phyloP scores from a whole-genome alignment of 2,113 vertebrate genomes.

The Origma solitaria region DNA sequence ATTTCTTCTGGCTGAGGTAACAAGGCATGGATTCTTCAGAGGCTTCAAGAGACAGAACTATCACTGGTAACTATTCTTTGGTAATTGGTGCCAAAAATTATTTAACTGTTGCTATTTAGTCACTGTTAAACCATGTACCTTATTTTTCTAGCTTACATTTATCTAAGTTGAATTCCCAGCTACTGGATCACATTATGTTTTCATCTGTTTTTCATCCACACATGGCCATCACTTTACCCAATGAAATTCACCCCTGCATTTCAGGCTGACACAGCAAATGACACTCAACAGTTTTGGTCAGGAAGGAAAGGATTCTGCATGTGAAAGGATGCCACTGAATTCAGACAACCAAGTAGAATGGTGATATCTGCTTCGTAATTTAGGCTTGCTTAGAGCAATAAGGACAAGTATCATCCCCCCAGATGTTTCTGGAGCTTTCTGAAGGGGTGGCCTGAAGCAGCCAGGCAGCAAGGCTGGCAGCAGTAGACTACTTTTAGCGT shows the following conservation, averaged over 20 bases:
- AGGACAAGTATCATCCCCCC: neutral
- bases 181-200: neutral
- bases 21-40: neutral
- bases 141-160: neutral
- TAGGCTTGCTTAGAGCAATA: neutral
- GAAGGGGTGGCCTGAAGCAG: neutral
- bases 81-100: neutral
- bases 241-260: neutral
- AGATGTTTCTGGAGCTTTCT: neutral
- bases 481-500: neutral
- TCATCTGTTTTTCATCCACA: constrained; percentile 28
- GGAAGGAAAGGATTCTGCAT: neutral
- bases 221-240: neutral
- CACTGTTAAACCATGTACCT: neutral
- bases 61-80: neutral
- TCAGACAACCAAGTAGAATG: neutral
- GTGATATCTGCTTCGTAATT: neutral
- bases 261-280: neutral
- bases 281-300: neutral
- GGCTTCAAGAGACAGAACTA: neutral
- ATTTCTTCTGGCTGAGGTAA: neutral
- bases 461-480: neutral
- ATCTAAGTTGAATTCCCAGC: neutral
- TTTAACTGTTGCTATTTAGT: neutral
- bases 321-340: neutral